Base-by-base conservation (phyloP, 2,797 vertebrate species). In the Rhynchotus rufescens region DNA sequence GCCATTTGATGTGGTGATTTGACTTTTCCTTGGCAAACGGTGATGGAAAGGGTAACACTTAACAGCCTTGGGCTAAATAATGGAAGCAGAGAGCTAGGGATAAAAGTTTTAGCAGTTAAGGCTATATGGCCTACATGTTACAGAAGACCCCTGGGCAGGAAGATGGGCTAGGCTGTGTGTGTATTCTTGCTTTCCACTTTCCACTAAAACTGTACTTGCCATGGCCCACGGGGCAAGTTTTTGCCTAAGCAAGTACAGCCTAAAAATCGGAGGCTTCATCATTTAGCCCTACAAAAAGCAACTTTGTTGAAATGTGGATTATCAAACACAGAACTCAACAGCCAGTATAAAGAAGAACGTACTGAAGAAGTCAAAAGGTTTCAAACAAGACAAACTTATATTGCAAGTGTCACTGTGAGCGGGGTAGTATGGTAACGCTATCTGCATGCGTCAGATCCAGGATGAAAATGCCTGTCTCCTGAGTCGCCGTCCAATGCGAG, bases 181-280 rank as follows among this genome's bases (percentile, higher is more conserved):
- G 21, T 68, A 22, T 38, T 60, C 21, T 36, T 56, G 15, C 52
- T 36, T 36, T 36, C 36, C 36, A 20, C 25, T 12, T 66, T 69
- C 9, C 21, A 5, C 2, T 49, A 22, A 78, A 89, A 16, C 34
- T 25, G 15, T 36, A 19, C 56, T 17, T 3, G 7, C 60, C 4
- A 0, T 7, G 32, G 17, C 26, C 56, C 28, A 10, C 61, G 15
- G 47, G 28, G 73, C 0, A 0, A 28, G 44, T 21, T 34, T 76
- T 73, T 49, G 38, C 25, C n/a, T 20, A 9, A 80, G 69, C 16
- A 34, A 56, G 28, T 44, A 12, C 44, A 64, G 0, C 0, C 2
- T 72, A 6, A 69, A 69, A 42, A 34, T n/a, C 28, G 23, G 60
- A 64, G 16, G 4, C 62, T 62, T 45, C 75, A 40, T 2, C 1